Evolutionary conservation across 1,140 invertebrate genomes (phyloP), one percentile per base, ranked within the genome.

Genomic region (Tetragnatha versicolor): DNA sequence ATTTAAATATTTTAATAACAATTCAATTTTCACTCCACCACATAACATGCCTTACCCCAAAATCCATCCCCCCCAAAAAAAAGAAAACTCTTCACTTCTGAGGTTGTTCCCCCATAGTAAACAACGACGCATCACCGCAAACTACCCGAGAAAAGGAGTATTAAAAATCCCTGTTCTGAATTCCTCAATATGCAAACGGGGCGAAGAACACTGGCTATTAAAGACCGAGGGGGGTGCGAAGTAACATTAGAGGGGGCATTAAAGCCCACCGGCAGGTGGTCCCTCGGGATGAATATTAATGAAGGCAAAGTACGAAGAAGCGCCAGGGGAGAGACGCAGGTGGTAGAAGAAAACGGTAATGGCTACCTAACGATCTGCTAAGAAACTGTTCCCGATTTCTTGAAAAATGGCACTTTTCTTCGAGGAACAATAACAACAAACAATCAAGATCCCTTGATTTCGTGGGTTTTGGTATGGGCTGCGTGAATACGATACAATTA

Each of bases 231-330:
- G 51, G 69, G 45, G 69, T 45, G 72, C 27, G 22, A 60, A 22
- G 73, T 31, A 39, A 51, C 60, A 77, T 77, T 73, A 73, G 49
- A 53, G 63, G 55, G 51, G 42, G 17, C 55, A 60, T 73, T 73
- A 60, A 73, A 73, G 55, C 27, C 9, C 20, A 49, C 60, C 27
- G 42, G 60, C 73, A 77, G 73, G 73, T 77, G 73, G 73, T 45
- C 73, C 55, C 33, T 45, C 29, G n/a, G 45, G 60, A 77, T 77
- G 73, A 65, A 77, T 77, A 77, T 77, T 77, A 77, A 77, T 66
- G 73, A 77, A 55, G 33, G 45, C 47, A 29, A 29, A 42, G 9
- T 45, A 47, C 27, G 35, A 66, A 66, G 39, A 29, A 45, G 22
- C 63, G n/a, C 47, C 63, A 55, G 53, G 55, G 37, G 27, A 47